phyloP scores from a whole-genome alignment of 2,888 invertebrate genomes.

The Cryptosula pallasiana region DNA sequence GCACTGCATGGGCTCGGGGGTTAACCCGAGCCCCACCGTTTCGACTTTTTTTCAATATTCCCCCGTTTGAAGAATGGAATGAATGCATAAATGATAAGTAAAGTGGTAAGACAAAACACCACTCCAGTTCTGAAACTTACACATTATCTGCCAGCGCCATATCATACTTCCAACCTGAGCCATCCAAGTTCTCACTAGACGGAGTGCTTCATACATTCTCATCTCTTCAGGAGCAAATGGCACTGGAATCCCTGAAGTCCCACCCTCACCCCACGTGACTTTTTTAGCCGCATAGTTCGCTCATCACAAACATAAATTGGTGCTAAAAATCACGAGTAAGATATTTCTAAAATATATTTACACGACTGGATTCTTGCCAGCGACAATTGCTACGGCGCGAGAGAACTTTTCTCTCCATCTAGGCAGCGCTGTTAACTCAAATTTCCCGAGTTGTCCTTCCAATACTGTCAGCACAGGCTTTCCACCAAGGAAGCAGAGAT shows the following conservation, averaged over 20 bases:
- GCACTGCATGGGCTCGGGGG: too few relatives aligned
- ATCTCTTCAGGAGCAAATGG: constrained; percentile 50
- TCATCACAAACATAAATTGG: too few relatives aligned
- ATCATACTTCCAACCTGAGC: constrained; percentile 31
- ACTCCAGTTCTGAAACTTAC: too few relatives aligned
- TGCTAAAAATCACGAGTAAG: too few relatives aligned
- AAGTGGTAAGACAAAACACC: too few relatives aligned
- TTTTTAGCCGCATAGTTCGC: too few relatives aligned
- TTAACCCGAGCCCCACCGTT: too few relatives aligned
- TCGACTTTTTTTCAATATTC: too few relatives aligned
- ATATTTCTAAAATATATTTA: constrained; percentile 32
- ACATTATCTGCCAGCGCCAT: too few relatives aligned
- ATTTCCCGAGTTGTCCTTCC: constrained; percentile 43
- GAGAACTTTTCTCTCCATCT: constrained; percentile 42
- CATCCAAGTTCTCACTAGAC: constrained; percentile 42
- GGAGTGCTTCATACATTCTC: constrained; percentile 42
- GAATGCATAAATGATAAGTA: too few relatives aligned
- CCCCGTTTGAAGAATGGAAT: too few relatives aligned
- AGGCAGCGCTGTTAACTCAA: constrained; percentile 42
- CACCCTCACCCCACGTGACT: constrained; percentile 35
- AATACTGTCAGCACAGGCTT: constrained; percentile 41
- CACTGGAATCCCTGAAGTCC: constrained; percentile 51
- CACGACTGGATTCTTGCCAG: constrained; percentile 41
- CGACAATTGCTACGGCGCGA: constrained; percentile 49
- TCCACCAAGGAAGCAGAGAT: constrained; percentile 47